Base-by-base conservation (phyloP, 2,113 vertebrate genomes). In the Vimba vimba region DNA sequence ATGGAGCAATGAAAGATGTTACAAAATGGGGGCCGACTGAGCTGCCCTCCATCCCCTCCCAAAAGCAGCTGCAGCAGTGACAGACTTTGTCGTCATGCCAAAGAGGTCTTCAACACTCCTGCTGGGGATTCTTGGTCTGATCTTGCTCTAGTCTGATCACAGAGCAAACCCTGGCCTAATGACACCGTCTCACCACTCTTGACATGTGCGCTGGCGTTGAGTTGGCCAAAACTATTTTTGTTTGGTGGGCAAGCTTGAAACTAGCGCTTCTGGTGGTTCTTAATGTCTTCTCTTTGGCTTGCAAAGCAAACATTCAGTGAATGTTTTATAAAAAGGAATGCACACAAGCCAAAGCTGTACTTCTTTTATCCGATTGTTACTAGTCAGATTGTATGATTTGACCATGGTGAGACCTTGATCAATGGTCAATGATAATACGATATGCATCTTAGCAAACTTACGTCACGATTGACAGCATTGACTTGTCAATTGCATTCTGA, bases 1-100 rank as follows among this genome's bases (percentile, higher is more conserved):
- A 89, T 88, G 77, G 43, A 71, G 85, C 71, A 86, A 85, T 88
- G 78, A 39, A 87, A 88, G 74, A 82, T 39, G 30, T 82, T 77
- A 82, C 69, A 25, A 60, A 89, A 89, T 39, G 57, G 57, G 27
- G 81, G 59, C 88, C 86, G 74, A 66, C n/a, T 25, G 76, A 60
- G 52, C 82, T 47, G n/a, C 52, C 59, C 55, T 12, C 17, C 13
- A 33, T 79, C 19, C 25, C 85, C 86, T 86, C 81, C 85, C 88
- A 82, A 82, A 86, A 33, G 11, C 85, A 86, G 89, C 87, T 87
- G 86, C 47, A 71, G 43, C 27, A 84, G 66, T 27, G 55, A 64
- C 43, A 74, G 82, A 19, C 57, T 33, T 21, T 83, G 19, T 66
- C 11, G 27, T 55, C 45, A 15, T 23, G 82, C 82, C 77, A 71